A percentile compares a stretch with the other conserved stretches of the same genome.
phyloP scores from a whole-genome alignment of 2,113 vertebrate genomes.

The Cephalopholis sonnerati region DNA sequence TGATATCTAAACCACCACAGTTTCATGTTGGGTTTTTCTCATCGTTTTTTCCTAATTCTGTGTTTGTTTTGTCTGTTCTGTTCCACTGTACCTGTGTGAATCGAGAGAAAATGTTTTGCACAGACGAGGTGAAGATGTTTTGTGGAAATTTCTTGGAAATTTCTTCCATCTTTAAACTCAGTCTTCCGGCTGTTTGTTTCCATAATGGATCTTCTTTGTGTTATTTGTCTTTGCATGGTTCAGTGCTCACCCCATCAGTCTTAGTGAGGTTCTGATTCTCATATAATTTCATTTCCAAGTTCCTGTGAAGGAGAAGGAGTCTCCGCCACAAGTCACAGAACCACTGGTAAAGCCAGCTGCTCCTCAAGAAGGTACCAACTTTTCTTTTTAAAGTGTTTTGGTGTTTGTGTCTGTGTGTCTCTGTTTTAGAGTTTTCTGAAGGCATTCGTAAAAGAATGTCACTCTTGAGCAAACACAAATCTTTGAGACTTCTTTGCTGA shows the following conservation, averaged over 20 bases:
- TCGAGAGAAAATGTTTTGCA: not conserved
- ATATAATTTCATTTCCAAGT: conserved; percentile 70
- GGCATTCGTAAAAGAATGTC: conserved; percentile 59
- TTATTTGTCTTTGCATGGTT: conserved; percentile 25
- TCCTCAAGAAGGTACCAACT: conserved; percentile 75
- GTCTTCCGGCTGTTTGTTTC: conserved; percentile 11
- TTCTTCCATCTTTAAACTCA: conserved; percentile 1
- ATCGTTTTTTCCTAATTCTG: conserved; percentile 7
- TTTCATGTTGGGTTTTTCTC: not conserved
- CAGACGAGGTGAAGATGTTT: conserved; percentile 1
- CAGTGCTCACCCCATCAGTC: conserved; percentile 18
- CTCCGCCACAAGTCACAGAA: conserved; percentile 54
- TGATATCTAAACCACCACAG: conserved; percentile 29
- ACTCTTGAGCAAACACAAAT: conserved; percentile 43
- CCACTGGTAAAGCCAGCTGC: conserved; percentile 58
- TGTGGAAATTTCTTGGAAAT: not conserved
- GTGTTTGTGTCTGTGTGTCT: conserved; percentile 14
- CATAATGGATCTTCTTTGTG: not conserved
- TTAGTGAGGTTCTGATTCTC: conserved; percentile 50
- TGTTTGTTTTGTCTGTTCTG: conserved; percentile 17
- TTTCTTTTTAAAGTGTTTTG: conserved; percentile 20
- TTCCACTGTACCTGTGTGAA: conserved; percentile 1
- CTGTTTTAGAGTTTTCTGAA: not conserved
- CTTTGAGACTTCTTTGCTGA: conserved; percentile 14
- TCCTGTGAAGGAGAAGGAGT: conserved; percentile 74